Evolutionary conservation across 2,888 invertebrate species (phyloP).

Genomic region (Agrochola macilenta): DNA sequence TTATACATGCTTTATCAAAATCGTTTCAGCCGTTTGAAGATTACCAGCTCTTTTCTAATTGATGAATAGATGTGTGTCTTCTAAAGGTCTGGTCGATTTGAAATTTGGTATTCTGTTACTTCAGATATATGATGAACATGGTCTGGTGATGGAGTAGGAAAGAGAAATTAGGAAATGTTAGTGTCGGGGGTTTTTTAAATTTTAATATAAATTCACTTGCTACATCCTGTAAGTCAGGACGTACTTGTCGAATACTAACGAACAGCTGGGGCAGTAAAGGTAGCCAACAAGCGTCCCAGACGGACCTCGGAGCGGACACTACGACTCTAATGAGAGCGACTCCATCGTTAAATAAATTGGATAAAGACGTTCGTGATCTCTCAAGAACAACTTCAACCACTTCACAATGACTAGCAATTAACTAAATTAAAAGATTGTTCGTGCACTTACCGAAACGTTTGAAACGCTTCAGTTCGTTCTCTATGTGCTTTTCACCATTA

Average conservation of each 20-base stretch:
- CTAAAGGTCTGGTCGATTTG: no score
- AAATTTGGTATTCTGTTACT: no score
- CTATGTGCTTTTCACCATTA: conserved; percentile 79
- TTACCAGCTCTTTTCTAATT: no score
- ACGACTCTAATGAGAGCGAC: conserved; percentile 88
- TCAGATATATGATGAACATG: no score
- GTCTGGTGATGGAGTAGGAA: no score
- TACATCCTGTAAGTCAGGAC: conserved; percentile 47
- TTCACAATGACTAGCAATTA: conserved; percentile 89
- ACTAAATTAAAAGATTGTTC: conserved; percentile 90
- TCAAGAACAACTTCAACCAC: conserved; percentile 89
- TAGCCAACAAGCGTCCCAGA: conserved; percentile 76
- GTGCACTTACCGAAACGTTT: conserved; percentile 86
- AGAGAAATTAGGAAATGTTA: no score
- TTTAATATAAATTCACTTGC: no score
- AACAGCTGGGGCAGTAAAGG: conserved; percentile 77
- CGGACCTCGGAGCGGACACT: conserved; percentile 78
- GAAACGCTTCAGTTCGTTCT: conserved; percentile 76
- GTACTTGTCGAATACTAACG: conserved; percentile 77
- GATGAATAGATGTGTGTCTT: no score
- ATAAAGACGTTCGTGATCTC: conserved; percentile 90
- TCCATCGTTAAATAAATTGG: conserved; percentile 90
- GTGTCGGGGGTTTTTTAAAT: no score
- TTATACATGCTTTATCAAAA: no score
- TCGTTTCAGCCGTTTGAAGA: no score